Percentiles rank a stretch among this genome's conserved stretches.
phyloP scores from a whole-genome alignment of 1,140 invertebrate genomes.

The Eufriesea mexicana region DNA sequence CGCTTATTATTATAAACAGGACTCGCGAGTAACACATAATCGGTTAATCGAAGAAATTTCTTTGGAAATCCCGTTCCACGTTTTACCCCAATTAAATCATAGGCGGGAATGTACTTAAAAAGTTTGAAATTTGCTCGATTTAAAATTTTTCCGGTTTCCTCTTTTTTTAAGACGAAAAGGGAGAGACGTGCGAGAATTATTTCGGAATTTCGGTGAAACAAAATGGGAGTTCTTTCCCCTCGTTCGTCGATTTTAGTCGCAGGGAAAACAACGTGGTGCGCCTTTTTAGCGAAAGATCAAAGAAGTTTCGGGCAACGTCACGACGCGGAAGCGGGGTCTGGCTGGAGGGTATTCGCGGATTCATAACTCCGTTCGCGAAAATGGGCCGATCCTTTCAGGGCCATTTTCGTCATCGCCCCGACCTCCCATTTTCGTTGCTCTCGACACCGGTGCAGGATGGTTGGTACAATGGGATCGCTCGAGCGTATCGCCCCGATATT shows the following conservation, averaged over 20 bases:
- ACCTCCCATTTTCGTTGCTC: slow-evolving; percentile 31
- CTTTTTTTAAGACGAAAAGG: too few relatives aligned
- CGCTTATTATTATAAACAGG: neutral
- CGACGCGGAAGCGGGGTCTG: neutral
- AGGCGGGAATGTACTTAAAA: too few relatives aligned
- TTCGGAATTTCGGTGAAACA: neutral
- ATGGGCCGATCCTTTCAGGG: slow-evolving; percentile 53
- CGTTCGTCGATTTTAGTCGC: neutral
- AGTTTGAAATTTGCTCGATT: too few relatives aligned
- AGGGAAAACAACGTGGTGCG: neutral
- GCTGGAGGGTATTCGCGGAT: slow-evolving; percentile 26
- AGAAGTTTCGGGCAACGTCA: neutral
- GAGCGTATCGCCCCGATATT: slow-evolving; percentile 65
- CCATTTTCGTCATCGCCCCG: slow-evolving; percentile 55
- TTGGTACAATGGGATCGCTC: slow-evolving; percentile 62
- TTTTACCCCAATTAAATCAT: too few relatives aligned
- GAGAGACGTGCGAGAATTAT: too few relatives aligned
- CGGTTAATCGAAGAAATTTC: neutral
- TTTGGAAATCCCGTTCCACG: too few relatives aligned
- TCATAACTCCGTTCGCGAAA: slow-evolving; percentile 57
- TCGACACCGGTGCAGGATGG: slow-evolving; percentile 20
- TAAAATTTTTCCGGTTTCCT: too few relatives aligned
- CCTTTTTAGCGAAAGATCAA: neutral
- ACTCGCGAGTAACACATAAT: neutral
- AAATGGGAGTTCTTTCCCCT: neutral